A percentile compares a stretch with the other conserved stretches of the same genome.
phyloP scores from a whole-genome alignment of 2,113 vertebrate species.

The Conger conger region DNA sequence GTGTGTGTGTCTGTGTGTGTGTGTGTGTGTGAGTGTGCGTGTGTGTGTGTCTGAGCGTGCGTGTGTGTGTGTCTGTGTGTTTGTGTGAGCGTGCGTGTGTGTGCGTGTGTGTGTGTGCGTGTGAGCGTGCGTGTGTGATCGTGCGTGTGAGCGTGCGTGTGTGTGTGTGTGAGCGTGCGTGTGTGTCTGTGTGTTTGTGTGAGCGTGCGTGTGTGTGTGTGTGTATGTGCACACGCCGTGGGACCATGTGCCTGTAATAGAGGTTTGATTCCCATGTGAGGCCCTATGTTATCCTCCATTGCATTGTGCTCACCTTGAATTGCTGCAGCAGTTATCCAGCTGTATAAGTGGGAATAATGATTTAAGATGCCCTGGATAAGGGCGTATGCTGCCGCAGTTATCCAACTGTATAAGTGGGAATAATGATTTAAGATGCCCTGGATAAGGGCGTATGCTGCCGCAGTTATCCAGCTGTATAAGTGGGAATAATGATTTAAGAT shows the following conservation, averaged over 20 bases:
- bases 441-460: neutral
- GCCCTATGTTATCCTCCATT: neutral
- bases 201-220: neutral
- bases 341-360: neutral
- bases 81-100: neutral
- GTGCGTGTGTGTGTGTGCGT: neutral
- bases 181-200: neutral
- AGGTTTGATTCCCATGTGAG: neutral
- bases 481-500: neutral
- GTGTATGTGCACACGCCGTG: neutral
- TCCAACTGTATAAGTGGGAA: neutral
- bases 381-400: neutral
- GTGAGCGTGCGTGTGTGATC: too few relatives aligned
- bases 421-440: neutral
- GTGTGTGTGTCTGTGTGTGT: neutral
- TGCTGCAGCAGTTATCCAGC: neutral
- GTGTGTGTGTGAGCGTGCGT: too few relatives aligned
- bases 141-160: neutral
- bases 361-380: neutral
- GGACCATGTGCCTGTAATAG: conserved; percentile 17
- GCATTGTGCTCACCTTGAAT: neutral
- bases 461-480: neutral
- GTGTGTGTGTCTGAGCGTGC: neutral
- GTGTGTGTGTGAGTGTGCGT: neutral
- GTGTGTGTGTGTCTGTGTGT: too few relatives aligned